Evolutionary conservation across 2,888 invertebrate genomes (phyloP).

Genomic region (Eristalinus sepulchralis): DNA sequence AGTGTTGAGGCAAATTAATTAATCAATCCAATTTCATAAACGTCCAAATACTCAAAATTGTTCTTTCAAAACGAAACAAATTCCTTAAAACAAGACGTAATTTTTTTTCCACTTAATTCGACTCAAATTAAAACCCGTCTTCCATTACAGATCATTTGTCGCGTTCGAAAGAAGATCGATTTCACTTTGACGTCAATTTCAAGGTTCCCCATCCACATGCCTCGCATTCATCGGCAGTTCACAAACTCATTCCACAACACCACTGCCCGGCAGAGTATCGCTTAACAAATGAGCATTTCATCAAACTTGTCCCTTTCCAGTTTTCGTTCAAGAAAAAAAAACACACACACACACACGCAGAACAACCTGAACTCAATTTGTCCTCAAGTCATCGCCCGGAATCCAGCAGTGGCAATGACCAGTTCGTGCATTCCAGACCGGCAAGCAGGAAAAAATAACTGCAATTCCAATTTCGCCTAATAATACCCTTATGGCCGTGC

Average conservation of each 20-base stretch:
- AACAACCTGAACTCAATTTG: constrained; percentile 45
- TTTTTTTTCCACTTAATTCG: too few relatives aligned
- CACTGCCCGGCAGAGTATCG: not conserved
- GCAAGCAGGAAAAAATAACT: constrained; percentile 53
- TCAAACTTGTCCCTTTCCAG: not conserved
- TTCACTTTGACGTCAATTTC: not conserved
- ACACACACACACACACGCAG: not conserved
- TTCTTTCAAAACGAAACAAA: too few relatives aligned
- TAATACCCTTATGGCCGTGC: constrained; percentile 47
- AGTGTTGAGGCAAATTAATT: too few relatives aligned
- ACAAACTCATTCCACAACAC: not conserved
- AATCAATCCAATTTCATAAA: too few relatives aligned
- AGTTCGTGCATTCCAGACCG: constrained; percentile 18
- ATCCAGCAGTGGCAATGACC: constrained; percentile 8
- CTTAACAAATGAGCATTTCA: not conserved
- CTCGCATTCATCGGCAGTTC: not conserved
- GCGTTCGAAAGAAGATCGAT: not conserved
- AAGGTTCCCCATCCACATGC: not conserved
- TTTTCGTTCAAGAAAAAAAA: not conserved
- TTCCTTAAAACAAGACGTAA: too few relatives aligned
- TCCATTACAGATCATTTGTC: not conserved
- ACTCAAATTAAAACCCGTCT: not conserved
- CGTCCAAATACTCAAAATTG: too few relatives aligned
- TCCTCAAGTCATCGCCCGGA: constrained; percentile 35
- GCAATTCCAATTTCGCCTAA: constrained; percentile 24